These are phyloP conservation scores for Gymnarchus niloticus DNA, from an alignment of 2,113 vertebrate genomes.

Conservation along the genomic window DNA sequence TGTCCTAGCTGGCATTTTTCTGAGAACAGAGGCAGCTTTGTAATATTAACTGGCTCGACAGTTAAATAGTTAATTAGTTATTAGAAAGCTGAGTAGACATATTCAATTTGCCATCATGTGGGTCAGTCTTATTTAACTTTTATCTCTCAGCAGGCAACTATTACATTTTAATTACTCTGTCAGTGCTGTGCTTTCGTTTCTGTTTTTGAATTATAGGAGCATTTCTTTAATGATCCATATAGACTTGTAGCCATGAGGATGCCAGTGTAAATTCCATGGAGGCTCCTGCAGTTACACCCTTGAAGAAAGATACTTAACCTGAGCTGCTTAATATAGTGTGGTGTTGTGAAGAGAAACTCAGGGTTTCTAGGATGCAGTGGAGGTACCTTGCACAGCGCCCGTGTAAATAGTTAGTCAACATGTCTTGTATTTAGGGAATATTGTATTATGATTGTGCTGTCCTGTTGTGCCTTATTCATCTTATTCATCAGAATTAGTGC, in stretches of 20 bases:
- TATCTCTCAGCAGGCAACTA: not conserved
- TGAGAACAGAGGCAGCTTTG: not conserved
- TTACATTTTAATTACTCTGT: not conserved
- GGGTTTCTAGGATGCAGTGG: too few relatives aligned
- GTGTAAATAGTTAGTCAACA: too few relatives aligned
- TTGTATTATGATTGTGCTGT: too few relatives aligned
- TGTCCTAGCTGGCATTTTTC: constrained; percentile 9
- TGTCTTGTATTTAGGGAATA: too few relatives aligned
- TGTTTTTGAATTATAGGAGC: not conserved
- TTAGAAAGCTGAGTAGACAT: not conserved
- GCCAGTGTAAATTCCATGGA: not conserved
- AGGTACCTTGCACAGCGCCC: too few relatives aligned
- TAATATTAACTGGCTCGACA: constrained; percentile 18
- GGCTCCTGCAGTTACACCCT: not conserved
- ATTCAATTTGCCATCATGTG: not conserved
- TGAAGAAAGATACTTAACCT: not conserved
- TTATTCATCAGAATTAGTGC: too few relatives aligned
- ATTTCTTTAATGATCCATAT: not conserved
- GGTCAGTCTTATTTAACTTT: not conserved
- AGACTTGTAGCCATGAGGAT: not conserved
- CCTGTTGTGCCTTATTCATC: too few relatives aligned
- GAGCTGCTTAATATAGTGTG: too few relatives aligned
- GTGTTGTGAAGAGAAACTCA: too few relatives aligned
- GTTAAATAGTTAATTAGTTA: not conserved
- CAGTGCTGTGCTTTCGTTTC: not conserved